These are phyloP conservation scores for Gyrodactylus bullatarudis DNA, from an alignment of 1,140 invertebrate species.

Conservation along the genomic window DNA sequence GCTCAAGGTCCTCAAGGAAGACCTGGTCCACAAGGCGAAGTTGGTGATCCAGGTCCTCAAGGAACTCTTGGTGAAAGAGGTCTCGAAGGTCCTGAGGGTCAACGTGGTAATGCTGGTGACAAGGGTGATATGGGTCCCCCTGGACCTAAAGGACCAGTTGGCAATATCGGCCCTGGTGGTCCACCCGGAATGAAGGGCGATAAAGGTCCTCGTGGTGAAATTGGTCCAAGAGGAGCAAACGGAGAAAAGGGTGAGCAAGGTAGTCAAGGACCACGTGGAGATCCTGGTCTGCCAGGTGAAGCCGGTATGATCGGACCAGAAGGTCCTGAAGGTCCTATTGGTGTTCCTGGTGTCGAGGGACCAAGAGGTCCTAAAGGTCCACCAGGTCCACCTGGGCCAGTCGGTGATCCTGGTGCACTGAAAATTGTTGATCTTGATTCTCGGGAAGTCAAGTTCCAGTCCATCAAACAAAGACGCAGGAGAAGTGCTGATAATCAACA, in stretches of 20 bases:
- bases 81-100: slow-evolving; percentile 15
- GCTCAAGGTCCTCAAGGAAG: slow-evolving; percentile 9
- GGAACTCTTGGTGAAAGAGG: slow-evolving; percentile 10
- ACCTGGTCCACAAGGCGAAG: background rate
- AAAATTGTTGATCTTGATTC: slow-evolving; percentile 1
- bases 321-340: background rate
- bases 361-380: background rate
- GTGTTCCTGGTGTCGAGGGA: background rate
- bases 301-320: background rate
- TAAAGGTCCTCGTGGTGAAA: slow-evolving; percentile 13
- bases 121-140: background rate
- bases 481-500: background rate
- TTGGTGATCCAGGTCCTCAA: background rate
- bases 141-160: background rate
- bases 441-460: background rate
- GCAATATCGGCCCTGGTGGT: background rate
- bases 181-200: slow-evolving; percentile 1
- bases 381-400: background rate
- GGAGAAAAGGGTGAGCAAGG: background rate
- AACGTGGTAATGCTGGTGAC: slow-evolving; percentile 10
- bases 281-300: background rate
- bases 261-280: background rate
- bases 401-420: background rate
- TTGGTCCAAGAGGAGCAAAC: background rate
- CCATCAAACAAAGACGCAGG: background rate